Percentiles rank a stretch among this genome's conserved stretches.
These are phyloP conservation scores for Sycophaga agraensis DNA, from an alignment of 1,140 invertebrate genomes.

Conservation along the genomic window DNA sequence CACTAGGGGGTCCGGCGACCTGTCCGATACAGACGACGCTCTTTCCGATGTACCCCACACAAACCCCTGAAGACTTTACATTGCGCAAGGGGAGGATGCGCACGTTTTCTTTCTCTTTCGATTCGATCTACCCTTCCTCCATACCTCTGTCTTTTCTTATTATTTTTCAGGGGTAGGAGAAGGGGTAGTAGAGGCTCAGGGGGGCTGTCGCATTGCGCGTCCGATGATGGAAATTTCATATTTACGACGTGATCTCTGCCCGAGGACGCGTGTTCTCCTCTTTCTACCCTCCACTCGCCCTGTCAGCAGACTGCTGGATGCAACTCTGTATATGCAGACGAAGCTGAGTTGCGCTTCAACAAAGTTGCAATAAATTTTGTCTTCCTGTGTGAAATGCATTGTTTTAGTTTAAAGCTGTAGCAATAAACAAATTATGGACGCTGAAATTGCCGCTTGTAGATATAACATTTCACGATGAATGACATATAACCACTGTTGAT, in stretches of 20 bases:
- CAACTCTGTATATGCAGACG: background rate
- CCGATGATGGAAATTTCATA: slow-evolving; percentile 16
- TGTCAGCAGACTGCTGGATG: background rate
- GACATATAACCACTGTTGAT: too few relatives aligned
- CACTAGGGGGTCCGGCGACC: background rate
- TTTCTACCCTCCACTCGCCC: too few relatives aligned
- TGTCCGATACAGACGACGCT: background rate
- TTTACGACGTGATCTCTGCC: slow-evolving; percentile 8
- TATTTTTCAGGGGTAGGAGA: background rate
- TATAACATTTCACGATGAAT: too few relatives aligned
- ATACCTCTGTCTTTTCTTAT: background rate
- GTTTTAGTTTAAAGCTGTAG: background rate
- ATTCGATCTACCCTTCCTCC: background rate
- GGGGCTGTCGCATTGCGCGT: background rate
- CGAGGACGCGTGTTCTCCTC: too few relatives aligned
- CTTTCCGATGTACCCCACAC: background rate
- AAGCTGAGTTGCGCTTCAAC: background rate
- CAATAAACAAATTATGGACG: too few relatives aligned
- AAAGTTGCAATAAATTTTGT: background rate
- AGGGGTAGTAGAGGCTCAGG: background rate
- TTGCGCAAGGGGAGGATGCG: background rate
- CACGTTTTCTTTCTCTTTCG: slow-evolving; percentile 11
- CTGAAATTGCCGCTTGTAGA: too few relatives aligned
- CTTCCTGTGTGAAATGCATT: background rate
- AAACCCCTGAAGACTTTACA: slow-evolving; percentile 1